A percentile compares a stretch with the other conserved stretches of the same genome.
Conservation (phyloP, 2,797 vertebrate genomes). For the Heliangelus exortis region DNA sequence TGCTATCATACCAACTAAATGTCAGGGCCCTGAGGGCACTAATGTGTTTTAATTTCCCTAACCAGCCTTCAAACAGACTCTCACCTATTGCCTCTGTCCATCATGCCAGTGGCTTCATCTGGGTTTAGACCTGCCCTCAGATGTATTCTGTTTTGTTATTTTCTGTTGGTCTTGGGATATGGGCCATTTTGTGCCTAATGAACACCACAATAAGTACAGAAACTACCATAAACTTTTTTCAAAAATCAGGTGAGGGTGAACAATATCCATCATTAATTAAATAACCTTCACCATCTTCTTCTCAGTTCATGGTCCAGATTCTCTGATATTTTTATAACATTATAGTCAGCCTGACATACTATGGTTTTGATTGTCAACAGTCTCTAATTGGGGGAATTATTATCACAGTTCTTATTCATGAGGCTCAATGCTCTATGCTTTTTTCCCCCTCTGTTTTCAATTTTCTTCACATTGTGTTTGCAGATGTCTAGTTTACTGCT, state of each 20-base stretch:
- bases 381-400: slow-evolving; percentile 41
- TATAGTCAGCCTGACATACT: background rate
- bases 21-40: background rate
- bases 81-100: background rate
- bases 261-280: slow-evolving; percentile 9
- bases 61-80: background rate
- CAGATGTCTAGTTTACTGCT: background rate
- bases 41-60: background rate
- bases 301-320: background rate
- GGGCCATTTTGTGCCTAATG: background rate
- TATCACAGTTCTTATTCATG: background rate
- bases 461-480: slow-evolving; percentile 5
- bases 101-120: background rate
- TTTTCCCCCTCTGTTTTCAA: slow-evolving; percentile 20
- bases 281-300: background rate
- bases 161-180: background rate
- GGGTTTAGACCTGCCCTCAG: background rate
- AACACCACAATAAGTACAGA: background rate
- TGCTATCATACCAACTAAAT: background rate
- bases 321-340: background rate
- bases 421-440: background rate
- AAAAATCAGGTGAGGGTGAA: background rate
- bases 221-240: background rate
- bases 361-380: slow-evolving; percentile 7
- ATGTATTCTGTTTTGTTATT: background rate